Evolutionary conservation across 2,113 vertebrate species (phyloP), one percentile per base, ranked within the genome.

Genomic region (Heterocephalus glaber): DNA sequence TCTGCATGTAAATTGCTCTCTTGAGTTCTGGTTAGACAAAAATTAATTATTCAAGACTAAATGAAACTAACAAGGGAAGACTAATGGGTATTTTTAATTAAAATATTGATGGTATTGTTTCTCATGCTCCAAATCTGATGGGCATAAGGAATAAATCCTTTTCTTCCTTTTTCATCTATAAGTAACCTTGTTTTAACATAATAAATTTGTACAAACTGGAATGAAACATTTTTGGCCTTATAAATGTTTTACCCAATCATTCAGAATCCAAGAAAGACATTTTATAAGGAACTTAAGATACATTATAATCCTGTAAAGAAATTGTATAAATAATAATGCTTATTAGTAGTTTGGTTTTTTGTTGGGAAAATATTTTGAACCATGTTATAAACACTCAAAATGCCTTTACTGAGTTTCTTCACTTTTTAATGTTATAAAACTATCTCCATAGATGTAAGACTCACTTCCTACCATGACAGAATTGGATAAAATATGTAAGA

Each of bases 271-370:
- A 65, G 56, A 52, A 80, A 93, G 1, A 30, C 49, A 72, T 41
- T 83, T 35, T 28, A 65, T 19, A 63, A 77, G 52, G 87, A 89
- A 79, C 28, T 24, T 41, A 89, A 77, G 30, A 65, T 19, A 81
- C 28, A 76, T 82, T 66, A 60, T 86, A 82, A 81, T 3, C 0
- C 6, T 66, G 38, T 63, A 72, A 44, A 86, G 1, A 11, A 85
- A 84, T 70, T 84, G 26, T 74, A 22, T 52, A 92, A 65, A 89
- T 89, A 84, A 92, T 86, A 74, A 81, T 79, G 11, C 24, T 70
- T 92, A 58, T 20, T 60, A 41, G 2, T 17, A 58, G 49, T 11
- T 74, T 74, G 22, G 24, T 12, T 35, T 84, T 74, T 93, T 86
- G 13, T 33, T 26, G 72, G 28, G 26, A 79, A 93, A 74, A 28